phyloP scores from a whole-genome alignment of 2,797 vertebrate genomes.

The Brachyrhaphis roseni region DNA sequence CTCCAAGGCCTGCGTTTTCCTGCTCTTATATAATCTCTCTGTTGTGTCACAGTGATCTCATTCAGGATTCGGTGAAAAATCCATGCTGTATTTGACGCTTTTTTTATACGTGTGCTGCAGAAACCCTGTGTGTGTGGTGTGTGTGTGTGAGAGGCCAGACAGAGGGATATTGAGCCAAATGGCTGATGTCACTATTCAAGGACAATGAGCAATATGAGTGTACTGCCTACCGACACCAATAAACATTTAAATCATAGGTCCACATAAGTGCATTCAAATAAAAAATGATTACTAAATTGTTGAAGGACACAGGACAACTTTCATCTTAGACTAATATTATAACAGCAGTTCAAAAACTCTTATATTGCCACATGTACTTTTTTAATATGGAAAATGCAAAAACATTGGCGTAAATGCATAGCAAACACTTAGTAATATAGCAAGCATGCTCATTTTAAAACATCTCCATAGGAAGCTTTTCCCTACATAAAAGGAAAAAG shows the following conservation, averaged over 20 bases:
- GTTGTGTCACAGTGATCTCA: constrained; percentile 49
- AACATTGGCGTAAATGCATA: not conserved
- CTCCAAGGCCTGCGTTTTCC: constrained; percentile 8
- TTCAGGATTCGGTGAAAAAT: constrained; percentile 41
- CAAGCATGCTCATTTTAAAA: not conserved
- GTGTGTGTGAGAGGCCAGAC: constrained; percentile 17
- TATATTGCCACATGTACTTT: not conserved
- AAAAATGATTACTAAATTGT: not conserved
- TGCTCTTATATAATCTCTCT: constrained; percentile 55
- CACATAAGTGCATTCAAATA: not conserved
- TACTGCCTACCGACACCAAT: not conserved
- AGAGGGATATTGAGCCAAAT: constrained; percentile 43
- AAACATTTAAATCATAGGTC: not conserved
- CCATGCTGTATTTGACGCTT: constrained; percentile 25
- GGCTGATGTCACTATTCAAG: constrained; percentile 39
- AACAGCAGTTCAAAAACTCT: not conserved
- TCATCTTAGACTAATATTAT: not conserved
- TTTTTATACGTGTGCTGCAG: not conserved
- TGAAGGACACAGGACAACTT: not conserved
- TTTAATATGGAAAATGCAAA: not conserved
- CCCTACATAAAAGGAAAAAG: too few species aligned
- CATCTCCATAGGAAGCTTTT: not conserved
- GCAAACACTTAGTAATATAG: not conserved
- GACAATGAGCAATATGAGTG: not conserved
- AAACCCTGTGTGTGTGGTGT: constrained; percentile 3